Evolutionary conservation across 2,113 vertebrate genomes (phyloP), one percentile per base, ranked within the genome.

Genomic region (Myocastor coypus): DNA sequence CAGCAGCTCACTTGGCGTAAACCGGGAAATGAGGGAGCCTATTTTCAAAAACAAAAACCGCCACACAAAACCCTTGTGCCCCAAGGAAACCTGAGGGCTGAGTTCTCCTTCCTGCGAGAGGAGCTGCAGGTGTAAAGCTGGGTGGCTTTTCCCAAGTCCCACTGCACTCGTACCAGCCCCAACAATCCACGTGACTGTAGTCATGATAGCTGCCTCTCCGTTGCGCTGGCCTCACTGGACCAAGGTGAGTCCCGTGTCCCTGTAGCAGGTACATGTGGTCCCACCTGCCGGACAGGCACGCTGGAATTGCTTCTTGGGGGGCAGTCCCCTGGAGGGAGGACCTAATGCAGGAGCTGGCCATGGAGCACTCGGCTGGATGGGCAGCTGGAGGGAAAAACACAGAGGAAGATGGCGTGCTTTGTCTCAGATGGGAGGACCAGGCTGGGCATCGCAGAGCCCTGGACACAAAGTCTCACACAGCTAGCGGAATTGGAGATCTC

Each of bases 391-490:
- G 42, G 34, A 24, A 84, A 46, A 14, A 24, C 77, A 17, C 55
- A 3, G 20, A 52, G 37, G 83, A 71, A 92, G 90, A 84, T 34
- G 57, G 4, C 0, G 4, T 32, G 81, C 83, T 92, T 94, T 9
- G 12, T 97, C 93, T 94, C 50, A 34, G 85, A 28, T 88, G 96
- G 91, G 97, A 68, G 87, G 46, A 81, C 61, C 95, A 92, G 95
- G 69, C 85, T 55, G 20, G 96, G n/a, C 26, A 32, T 19, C 14
- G 0, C 1, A 10, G 46, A 55, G 77, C 3, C 17, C 14, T 30
- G 8, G 32, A n/a, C 20, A 34, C 34, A 55, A 28, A 3, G 75
- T 46, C 71, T 64, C 59, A 46, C 92, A 90, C 80, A 66, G 37
- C 63, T 52, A 61, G 78, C 73, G 32, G 92, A 97, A 95, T 96